Evolutionary conservation across 2,797 vertebrate genomes (phyloP).

Genomic region (Aulostomus chinensis): DNA sequence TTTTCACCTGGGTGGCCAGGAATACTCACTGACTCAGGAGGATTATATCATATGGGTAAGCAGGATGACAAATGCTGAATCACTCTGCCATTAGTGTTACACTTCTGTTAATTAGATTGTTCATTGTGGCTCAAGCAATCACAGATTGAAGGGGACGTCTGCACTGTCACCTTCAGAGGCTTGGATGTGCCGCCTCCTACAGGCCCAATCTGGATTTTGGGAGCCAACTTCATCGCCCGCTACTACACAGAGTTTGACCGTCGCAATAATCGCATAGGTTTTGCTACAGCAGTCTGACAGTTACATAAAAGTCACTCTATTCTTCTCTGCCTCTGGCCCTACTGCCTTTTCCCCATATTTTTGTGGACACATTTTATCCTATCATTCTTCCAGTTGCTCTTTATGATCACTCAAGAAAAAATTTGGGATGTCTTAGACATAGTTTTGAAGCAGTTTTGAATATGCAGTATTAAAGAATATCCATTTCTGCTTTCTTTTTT

Average conservation of each 20-base stretch:
- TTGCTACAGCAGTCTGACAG: slow-evolving; percentile 88
- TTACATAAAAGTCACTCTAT: slow-evolving; percentile 6
- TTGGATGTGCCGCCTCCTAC: slow-evolving; percentile 90
- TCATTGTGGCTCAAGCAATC: slow-evolving; percentile 79
- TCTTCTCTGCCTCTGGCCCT: slow-evolving; percentile 4
- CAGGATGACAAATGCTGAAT: neutral
- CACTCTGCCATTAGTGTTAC: neutral
- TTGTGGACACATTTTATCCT: no score
- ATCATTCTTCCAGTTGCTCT: neutral
- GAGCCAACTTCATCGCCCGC: slow-evolving; percentile 93
- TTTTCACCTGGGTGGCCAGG: slow-evolving; percentile 89
- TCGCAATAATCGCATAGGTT: slow-evolving; percentile 91
- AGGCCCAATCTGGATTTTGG: slow-evolving; percentile 93
- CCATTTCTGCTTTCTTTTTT: slow-evolving; percentile 5
- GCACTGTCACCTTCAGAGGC: slow-evolving; percentile 87
- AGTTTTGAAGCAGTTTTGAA: no score
- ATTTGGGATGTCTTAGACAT: neutral
- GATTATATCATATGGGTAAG: slow-evolving; percentile 92
- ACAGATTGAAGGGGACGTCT: slow-evolving; percentile 84
- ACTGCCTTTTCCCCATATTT: slow-evolving; percentile 10
- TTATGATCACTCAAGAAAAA: slow-evolving; percentile 1
- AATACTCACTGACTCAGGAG: slow-evolving; percentile 82
- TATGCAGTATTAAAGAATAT: slow-evolving; percentile 2
- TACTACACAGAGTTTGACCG: slow-evolving; percentile 97
- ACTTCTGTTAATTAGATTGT: neutral